Percentiles rank a stretch among this genome's conserved stretches.
These are phyloP conservation scores for Xestia xanthographa DNA, from an alignment of 2,888 invertebrate genomes.

Conservation along the genomic window DNA sequence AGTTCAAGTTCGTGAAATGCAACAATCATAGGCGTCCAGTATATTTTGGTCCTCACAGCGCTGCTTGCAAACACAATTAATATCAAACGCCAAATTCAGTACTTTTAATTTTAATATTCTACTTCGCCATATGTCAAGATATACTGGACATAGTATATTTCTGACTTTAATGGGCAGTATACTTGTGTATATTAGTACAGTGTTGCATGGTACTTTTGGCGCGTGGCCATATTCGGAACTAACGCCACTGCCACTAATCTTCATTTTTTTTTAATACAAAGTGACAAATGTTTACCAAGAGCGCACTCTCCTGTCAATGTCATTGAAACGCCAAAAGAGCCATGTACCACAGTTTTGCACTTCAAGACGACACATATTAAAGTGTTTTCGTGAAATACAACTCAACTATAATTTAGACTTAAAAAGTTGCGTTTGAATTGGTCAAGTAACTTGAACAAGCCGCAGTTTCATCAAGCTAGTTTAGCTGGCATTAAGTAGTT, in stretches of 20 bases:
- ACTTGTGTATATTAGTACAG: constrained; percentile 43
- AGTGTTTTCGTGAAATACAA: constrained; percentile 30
- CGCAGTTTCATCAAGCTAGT: not conserved
- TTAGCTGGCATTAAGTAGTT: not conserved
- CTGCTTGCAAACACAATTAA: constrained; percentile 57
- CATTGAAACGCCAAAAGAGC: constrained; percentile 1
- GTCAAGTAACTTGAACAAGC: constrained; percentile 6
- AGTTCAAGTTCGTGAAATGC: constrained; percentile 50
- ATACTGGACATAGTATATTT: constrained; percentile 55
- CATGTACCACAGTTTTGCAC: constrained; percentile 8
- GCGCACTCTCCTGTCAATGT: not conserved
- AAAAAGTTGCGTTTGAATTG: constrained; percentile 1
- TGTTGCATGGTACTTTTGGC: constrained; percentile 1
- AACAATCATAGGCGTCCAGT: constrained; percentile 51
- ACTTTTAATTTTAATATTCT: constrained; percentile 49
- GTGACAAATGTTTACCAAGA: not conserved
- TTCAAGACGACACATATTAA: constrained; percentile 25
- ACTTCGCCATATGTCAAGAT: constrained; percentile 53
- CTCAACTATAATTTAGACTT: constrained; percentile 3
- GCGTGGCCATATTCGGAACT: not conserved
- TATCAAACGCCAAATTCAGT: constrained; percentile 51
- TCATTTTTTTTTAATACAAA: not conserved
- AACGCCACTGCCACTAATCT: not conserved
- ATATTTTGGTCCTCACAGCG: constrained; percentile 56
- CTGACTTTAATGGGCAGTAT: constrained; percentile 48